Evolutionary conservation across 2,888 invertebrate genomes (phyloP).

Genomic region (Argyresthia albistria): DNA sequence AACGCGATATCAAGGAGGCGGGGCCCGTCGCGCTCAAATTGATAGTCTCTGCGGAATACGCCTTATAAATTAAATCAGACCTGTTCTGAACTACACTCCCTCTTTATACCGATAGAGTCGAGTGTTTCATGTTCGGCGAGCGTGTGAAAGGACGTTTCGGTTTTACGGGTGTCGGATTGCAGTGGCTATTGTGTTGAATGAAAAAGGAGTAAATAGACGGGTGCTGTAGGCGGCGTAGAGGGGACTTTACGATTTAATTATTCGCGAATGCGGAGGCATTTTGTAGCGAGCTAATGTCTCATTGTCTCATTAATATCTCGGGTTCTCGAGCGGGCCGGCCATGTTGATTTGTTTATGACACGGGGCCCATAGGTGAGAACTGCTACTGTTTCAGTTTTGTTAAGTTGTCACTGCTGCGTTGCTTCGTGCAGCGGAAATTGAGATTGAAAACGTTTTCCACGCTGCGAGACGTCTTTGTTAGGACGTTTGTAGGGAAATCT

Average conservation of each 20-base stretch:
- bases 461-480: conserved; percentile 4
- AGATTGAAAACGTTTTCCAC: conserved; percentile 19
- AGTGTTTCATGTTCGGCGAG: conserved; percentile 14
- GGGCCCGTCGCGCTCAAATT: conserved; percentile 70
- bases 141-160: conserved; percentile 40
- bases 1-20: conserved; percentile 66
- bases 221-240: conserved; percentile 66
- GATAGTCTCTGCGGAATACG: conserved; percentile 61
- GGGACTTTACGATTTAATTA: conserved; percentile 73
- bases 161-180: conserved; percentile 51
- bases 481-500: background rate
- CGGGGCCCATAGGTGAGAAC: conserved; percentile 43
- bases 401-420: background rate
- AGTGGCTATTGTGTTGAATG: conserved; percentile 70
- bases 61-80: conserved; percentile 36
- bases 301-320: conserved; percentile 72
- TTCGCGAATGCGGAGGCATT: conserved; percentile 72
- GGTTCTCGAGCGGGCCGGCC: conserved; percentile 34
- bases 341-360: conserved; percentile 72
- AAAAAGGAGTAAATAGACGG: conserved; percentile 71
- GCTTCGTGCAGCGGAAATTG: conserved; percentile 17
- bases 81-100: conserved; percentile 22
- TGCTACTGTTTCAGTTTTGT: conserved; percentile 17
- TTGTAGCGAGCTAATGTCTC: conserved; percentile 72
- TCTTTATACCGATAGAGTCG: conserved; percentile 13